Conservation (phyloP, 2,797 vertebrate genomes). For the Urocyon cinereoargenteus region DNA sequence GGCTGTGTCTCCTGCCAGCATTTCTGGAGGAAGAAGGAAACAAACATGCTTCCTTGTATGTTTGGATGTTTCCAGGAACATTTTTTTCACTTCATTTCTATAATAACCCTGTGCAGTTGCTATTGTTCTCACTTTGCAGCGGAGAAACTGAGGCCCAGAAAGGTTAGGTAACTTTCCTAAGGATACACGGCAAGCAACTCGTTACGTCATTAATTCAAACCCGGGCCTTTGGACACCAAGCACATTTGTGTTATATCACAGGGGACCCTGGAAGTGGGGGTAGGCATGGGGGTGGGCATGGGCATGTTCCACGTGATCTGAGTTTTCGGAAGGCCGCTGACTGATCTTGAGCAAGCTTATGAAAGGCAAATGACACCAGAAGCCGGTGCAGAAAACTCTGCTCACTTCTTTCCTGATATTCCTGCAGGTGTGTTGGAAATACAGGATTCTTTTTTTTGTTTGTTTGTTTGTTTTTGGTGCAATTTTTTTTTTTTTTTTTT, state of each 20-base stretch:
- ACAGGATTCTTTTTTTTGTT: neutral
- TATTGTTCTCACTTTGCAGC: neutral
- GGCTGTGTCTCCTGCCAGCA: neutral
- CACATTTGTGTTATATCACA: neutral
- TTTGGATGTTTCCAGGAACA: neutral
- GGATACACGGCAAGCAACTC: neutral
- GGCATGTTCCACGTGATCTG: neutral
- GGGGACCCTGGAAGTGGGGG: neutral
- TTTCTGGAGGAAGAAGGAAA: neutral
- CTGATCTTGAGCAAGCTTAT: too few relatives aligned
- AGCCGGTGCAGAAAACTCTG: neutral
- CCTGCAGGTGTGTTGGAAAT: neutral
- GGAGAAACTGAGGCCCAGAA: neutral
- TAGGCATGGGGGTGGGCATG: rapidly evolving
- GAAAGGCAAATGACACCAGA: neutral
- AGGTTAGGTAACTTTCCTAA: neutral
- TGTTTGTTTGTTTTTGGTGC: too few relatives aligned
- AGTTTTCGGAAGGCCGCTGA: neutral
- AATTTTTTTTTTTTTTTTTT: too few relatives aligned
- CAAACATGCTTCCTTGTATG: neutral
- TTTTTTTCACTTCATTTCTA: neutral
- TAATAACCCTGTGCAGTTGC: neutral
- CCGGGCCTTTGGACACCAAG: neutral
- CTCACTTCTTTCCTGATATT: neutral
- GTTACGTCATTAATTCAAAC: neutral